A percentile compares a stretch with the other conserved stretches of the same genome.
phyloP scores from a whole-genome alignment of 2,797 vertebrate species.

The Sarcophilus harrisii region DNA sequence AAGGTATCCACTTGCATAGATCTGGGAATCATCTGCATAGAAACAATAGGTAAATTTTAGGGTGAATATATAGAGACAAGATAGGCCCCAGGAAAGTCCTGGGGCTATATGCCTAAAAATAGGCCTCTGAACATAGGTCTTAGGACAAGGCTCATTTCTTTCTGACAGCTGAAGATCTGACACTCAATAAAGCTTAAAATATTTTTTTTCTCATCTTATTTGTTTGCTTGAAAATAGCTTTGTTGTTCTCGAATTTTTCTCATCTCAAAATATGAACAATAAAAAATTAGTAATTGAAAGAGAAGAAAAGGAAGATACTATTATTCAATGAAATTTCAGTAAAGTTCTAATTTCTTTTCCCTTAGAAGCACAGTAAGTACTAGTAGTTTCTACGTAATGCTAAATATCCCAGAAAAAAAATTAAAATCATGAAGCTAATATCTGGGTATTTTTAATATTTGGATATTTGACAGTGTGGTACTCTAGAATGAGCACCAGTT shows the following conservation, averaged over 20 bases:
- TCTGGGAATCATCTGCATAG: not conserved
- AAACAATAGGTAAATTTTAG: not conserved
- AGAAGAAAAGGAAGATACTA: not conserved
- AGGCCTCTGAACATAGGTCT: not conserved
- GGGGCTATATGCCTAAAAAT: not conserved
- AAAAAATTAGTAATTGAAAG: constrained; percentile 8
- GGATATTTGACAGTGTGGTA: not conserved
- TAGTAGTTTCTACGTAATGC: not conserved
- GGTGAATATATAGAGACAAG: not conserved
- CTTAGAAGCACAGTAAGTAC: not conserved
- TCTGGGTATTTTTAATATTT: not conserved
- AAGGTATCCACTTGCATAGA: not conserved
- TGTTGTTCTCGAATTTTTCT: not conserved
- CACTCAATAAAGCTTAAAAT: not conserved
- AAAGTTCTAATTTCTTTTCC: not conserved
- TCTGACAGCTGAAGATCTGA: not conserved
- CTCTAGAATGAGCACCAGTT: not conserved
- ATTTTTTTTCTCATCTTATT: not conserved
- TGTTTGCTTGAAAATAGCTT: not conserved
- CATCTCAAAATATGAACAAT: not conserved
- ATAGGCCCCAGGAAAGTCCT: not conserved
- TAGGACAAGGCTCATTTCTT: not conserved
- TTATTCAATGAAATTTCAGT: not conserved
- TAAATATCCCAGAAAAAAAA: constrained; percentile 12
- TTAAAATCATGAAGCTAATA: not conserved